phyloP scores from a whole-genome alignment of 1,140 invertebrate genomes.

The Forficula auricularia region DNA sequence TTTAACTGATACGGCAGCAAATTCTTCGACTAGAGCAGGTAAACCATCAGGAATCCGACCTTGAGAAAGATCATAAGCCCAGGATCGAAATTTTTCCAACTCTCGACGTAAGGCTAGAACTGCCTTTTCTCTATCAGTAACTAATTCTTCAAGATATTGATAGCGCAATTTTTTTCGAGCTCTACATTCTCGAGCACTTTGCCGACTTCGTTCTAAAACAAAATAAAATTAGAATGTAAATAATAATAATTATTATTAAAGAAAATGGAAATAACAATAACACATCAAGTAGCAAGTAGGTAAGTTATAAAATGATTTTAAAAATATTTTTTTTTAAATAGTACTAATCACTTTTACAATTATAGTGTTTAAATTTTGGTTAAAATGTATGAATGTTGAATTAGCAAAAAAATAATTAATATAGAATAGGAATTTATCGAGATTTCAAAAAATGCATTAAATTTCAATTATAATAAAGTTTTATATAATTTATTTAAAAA shows the following conservation, averaged over 20 bases:
- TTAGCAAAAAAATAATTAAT: too few species aligned
- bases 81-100: conserved; percentile 71
- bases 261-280: conserved; percentile 10
- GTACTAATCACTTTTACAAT: too few species aligned
- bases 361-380: too few species aligned
- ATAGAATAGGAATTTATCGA: too few species aligned
- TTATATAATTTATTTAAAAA: too few species aligned
- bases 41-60: conserved; percentile 58
- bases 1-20: conserved; percentile 23
- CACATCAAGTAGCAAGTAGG: conserved; percentile 3
- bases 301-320: not conserved
- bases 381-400: too few species aligned
- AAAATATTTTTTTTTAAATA: conserved; percentile 5
- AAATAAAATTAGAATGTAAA: conserved; percentile 2
- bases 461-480: too few species aligned
- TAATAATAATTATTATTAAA: conserved; percentile 2
- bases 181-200: conserved; percentile 91
- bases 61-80: conserved; percentile 61
- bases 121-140: conserved; percentile 83
- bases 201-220: conserved; percentile 73
- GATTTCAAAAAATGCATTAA: too few species aligned
- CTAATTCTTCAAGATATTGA: conserved; percentile 92
- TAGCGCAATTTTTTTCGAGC: conserved; percentile 92
- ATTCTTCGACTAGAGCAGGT: conserved; percentile 52
- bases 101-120: conserved; percentile 76